These are phyloP conservation scores for Eupeodes corollae DNA, from an alignment of 1,140 invertebrate species.

Conservation along the genomic window DNA sequence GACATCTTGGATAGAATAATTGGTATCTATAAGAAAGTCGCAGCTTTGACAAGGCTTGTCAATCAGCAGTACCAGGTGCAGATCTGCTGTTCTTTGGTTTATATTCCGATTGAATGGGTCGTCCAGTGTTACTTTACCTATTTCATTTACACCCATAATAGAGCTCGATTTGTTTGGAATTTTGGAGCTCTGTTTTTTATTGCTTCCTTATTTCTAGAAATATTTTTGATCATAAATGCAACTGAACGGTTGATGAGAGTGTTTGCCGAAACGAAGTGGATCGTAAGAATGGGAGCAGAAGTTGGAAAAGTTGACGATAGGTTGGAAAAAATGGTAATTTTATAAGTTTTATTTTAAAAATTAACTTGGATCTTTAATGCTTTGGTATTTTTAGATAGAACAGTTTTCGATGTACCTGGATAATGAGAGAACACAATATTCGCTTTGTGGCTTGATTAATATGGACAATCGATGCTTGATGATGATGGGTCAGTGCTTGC, in stretches of 20 bases:
- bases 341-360: too few relatives aligned
- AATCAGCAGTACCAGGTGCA: neutral
- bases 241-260: too few relatives aligned
- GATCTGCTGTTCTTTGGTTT: slow-evolving; percentile 1
- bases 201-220: slow-evolving; percentile 2
- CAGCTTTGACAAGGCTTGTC: neutral
- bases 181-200: neutral
- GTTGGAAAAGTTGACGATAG: too few relatives aligned
- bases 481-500: neutral
- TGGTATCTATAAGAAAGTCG: neutral
- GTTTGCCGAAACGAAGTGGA: too few relatives aligned
- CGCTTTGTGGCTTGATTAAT: neutral
- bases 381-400: neutral
- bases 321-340: too few relatives aligned
- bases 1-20: neutral
- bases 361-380: too few relatives aligned
- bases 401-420: slow-evolving; percentile 4
- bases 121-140: slow-evolving; percentile 6
- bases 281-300: too few relatives aligned
- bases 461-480: slow-evolving; percentile 4
- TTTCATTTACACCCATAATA: neutral
- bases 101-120: slow-evolving; percentile 4
- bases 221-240: neutral
- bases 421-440: neutral
- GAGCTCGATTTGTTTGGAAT: neutral